Percentiles rank a stretch among this genome's conserved stretches.
These are phyloP conservation scores for Hydrozoanthus tunicans DNA, from an alignment of 64 coral and sea anemone genomes.

Conservation along the genomic window DNA sequence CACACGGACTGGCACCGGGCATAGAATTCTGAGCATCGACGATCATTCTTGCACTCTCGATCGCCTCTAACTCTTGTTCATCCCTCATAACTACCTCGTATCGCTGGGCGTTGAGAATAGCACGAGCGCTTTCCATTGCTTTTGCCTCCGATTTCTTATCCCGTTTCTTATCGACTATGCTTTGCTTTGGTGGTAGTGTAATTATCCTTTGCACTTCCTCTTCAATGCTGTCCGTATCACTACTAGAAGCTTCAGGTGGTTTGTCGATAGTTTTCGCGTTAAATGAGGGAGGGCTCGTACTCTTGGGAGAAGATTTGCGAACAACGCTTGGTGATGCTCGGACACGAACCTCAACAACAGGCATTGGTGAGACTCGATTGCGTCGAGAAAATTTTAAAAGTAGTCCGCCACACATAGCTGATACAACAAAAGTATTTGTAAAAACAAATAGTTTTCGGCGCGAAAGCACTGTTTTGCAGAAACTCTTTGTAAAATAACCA, in stretches of 20 bases:
- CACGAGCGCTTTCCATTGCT: constrained; percentile 46
- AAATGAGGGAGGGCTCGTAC: not conserved
- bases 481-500: no score
- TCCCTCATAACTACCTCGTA: constrained; percentile 43
- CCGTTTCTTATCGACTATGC: constrained; percentile 29
- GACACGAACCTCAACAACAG: constrained; percentile 37
- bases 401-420: constrained; percentile 37
- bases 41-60: constrained; percentile 26
- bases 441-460: no score
- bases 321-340: constrained; percentile 12
- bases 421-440: no score
- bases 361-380: constrained; percentile 41
- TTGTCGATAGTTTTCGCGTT: not conserved
- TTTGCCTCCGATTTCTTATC: constrained; percentile 48
- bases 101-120: constrained; percentile 46
- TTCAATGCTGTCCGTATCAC: constrained; percentile 38
- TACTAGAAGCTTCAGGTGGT: not conserved
- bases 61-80: constrained; percentile 25
- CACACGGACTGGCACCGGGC: not conserved
- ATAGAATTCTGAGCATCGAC: constrained; percentile 43
- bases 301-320: not conserved
- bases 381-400: constrained; percentile 10
- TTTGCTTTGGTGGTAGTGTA: constrained; percentile 41
- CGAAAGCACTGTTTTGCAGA: no score
- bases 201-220: constrained; percentile 53